phyloP scores from a whole-genome alignment of 64 coral and sea anemone genomes.

The Actinia equina region DNA sequence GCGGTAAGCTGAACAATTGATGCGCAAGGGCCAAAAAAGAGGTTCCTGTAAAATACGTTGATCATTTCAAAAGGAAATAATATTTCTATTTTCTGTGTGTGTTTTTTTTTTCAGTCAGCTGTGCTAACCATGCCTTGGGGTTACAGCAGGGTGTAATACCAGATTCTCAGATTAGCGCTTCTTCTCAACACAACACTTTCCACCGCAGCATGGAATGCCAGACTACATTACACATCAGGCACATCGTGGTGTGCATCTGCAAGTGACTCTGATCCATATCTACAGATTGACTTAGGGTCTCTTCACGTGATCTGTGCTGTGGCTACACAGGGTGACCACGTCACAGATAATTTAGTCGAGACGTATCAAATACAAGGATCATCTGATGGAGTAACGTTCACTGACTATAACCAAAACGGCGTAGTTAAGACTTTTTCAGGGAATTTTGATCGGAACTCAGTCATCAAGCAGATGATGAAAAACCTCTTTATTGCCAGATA shows the following conservation, averaged over 20 bases:
- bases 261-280: constrained; percentile 14
- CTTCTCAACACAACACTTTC: constrained; percentile 11
- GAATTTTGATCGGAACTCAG: neutral
- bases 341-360: neutral
- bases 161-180: constrained; percentile 15
- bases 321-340: neutral
- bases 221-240: neutral
- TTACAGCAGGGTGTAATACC: neutral
- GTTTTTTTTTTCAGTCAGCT: neutral
- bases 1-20: too few relatives aligned
- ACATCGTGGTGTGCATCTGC: constrained; percentile 19
- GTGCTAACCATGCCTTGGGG: neutral
- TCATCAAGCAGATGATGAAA: neutral
- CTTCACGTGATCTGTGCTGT: constrained; percentile 18
- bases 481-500: neutral
- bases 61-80: too few relatives aligned
- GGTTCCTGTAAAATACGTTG: too few relatives aligned
- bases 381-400: neutral
- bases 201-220: neutral
- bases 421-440: neutral
- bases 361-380: neutral
- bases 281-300: constrained; percentile 11
- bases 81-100: neutral
- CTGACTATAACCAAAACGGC: neutral
- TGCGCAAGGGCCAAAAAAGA: too few relatives aligned